Evolutionary conservation across 1,140 invertebrate species (phyloP).

Genomic region (Drosophila trapezifrons): DNA sequence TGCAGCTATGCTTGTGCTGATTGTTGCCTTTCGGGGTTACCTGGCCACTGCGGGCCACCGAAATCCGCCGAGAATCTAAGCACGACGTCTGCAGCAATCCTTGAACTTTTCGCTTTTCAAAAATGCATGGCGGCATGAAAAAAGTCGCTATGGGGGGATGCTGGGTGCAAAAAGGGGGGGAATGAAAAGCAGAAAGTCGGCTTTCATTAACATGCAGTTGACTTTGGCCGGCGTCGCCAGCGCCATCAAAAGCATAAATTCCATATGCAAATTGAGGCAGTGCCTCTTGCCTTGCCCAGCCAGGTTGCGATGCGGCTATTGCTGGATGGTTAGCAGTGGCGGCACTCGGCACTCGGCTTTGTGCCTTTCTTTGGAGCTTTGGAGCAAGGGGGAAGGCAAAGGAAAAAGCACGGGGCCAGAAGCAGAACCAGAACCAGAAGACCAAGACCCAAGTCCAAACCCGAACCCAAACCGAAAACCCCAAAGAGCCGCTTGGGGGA

Average conservation of each 20-base stretch:
- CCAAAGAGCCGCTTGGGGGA: slow-evolving; percentile 13
- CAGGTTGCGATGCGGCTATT: slow-evolving; percentile 6
- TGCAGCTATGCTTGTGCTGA: slow-evolving; percentile 5
- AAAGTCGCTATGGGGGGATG: slow-evolving; percentile 25
- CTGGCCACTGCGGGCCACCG: slow-evolving; percentile 51
- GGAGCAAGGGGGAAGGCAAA: no score
- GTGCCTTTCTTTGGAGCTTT: slow-evolving; percentile 23
- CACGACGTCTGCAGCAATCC: slow-evolving; percentile 67
- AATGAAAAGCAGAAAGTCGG: slow-evolving; percentile 10
- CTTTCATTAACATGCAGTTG: slow-evolving; percentile 79
- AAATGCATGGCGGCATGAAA: slow-evolving; percentile 63
- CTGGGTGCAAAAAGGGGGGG: not conserved
- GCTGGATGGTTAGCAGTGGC: not conserved
- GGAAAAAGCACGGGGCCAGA: not conserved
- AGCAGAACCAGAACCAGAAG: slow-evolving; percentile 10
- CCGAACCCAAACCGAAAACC: no score
- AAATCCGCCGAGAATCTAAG: slow-evolving; percentile 68
- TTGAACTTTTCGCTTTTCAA: slow-evolving; percentile 79
- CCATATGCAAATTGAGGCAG: slow-evolving; percentile 72
- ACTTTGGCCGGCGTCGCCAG: slow-evolving; percentile 45
- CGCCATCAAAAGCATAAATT: slow-evolving; percentile 79
- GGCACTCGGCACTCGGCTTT: slow-evolving; percentile 20
- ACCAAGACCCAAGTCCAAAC: not conserved
- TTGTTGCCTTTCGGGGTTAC: slow-evolving; percentile 64
- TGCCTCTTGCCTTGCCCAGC: not conserved